Base-by-base conservation (phyloP, 2,113 vertebrate species). In the Chamaea fasciata region DNA sequence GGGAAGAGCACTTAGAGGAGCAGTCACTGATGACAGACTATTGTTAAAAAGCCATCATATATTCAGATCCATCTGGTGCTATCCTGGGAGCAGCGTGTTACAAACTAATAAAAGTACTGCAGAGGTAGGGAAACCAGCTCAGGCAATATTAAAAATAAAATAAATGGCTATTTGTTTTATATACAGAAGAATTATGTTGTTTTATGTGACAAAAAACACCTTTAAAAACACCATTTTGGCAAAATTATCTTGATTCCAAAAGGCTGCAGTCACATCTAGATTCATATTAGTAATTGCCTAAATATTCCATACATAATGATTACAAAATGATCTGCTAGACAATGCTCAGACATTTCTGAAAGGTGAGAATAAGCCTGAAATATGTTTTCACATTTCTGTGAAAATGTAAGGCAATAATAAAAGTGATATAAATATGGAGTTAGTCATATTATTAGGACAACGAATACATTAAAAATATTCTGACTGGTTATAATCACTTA, bases 21-120 rank as follows among this genome's bases (percentile, higher is more conserved):
- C 93, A 97, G 93, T 94, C 91, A 89, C 85, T 92, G 93, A 96
- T 97, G 93, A 95, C 79, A 97, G 63, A 93, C 95, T 96, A 96
- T 97, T 97, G 94, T 97, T 97, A 92, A 97, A 97, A 97, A 96
- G 76, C 85, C 84, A 97, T 97, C 83, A 87, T 77, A 79, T 87
- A 89, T 96, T 97, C 89, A 96, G 80, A 96, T 87, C 91, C 96
- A 96, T 97, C 96, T 98, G 93, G 76, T 89, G 95, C 67, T 83
- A 91, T 90, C 67, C 55, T 85, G 87, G 73, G 88, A 96, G 59
- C 91, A 95, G 89, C 35, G 33, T 93, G 78, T 84, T 97, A 65
- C 83, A 90, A 95, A 94, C 94, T 97, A 97, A 97, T 92, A 92
- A 90, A 92, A 96, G 96, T 85, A 90, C 74, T 89, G 59, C 91